Conservation (phyloP, 2,888 invertebrate species). For the Tanytarsus gracilentus region DNA sequence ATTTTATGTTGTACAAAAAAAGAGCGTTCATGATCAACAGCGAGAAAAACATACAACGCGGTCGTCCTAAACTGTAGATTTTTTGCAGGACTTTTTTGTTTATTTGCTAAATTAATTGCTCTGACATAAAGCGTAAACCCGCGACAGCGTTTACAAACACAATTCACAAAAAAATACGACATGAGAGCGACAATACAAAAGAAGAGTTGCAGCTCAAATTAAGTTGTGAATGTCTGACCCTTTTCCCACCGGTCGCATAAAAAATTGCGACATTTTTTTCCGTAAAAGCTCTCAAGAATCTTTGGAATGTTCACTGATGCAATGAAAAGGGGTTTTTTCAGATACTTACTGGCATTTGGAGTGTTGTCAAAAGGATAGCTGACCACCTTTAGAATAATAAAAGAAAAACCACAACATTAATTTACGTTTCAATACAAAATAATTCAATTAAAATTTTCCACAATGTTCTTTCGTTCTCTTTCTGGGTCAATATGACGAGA, state of each 20-base stretch:
- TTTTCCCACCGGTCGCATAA: neutral
- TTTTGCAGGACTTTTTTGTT: neutral
- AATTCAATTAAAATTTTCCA: too few relatives aligned
- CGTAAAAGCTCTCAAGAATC: too few relatives aligned
- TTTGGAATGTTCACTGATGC: too few relatives aligned
- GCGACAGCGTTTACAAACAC: neutral
- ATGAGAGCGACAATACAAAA: neutral
- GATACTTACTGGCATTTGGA: constrained; percentile 78
- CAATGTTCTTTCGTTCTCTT: too few relatives aligned
- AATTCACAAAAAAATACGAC: neutral
- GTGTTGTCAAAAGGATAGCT: constrained; percentile 97
- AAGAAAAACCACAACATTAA: constrained; percentile 5
- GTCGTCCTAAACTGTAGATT: too few relatives aligned
- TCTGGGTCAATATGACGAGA: too few relatives aligned
- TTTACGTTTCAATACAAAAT: neutral
- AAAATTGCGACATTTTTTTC: neutral
- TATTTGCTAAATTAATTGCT: neutral
- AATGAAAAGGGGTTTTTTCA: constrained; percentile 11
- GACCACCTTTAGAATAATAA: constrained; percentile 53
- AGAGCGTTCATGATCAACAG: too few relatives aligned
- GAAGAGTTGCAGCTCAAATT: neutral
- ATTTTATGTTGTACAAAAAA: too few relatives aligned
- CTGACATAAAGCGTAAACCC: neutral
- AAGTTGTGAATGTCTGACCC: constrained; percentile 5
- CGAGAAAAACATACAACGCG: too few relatives aligned